Evolutionary conservation across 2,888 invertebrate species (phyloP), one percentile per base, ranked within the genome.

Genomic region (Dolichopus griseipennis): DNA sequence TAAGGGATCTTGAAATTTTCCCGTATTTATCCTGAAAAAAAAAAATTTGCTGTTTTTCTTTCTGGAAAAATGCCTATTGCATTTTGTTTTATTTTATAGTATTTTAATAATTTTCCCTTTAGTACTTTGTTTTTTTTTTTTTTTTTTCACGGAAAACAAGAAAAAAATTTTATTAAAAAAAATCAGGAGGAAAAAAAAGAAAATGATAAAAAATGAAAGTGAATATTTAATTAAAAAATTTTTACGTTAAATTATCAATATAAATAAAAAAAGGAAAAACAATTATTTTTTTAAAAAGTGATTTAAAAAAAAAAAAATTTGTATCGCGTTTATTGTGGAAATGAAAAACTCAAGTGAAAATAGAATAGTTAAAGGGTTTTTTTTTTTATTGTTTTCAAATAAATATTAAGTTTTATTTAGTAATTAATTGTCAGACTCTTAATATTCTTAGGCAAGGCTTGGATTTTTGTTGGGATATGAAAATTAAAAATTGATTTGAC

Each of bases 151-250:
- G 5, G 52, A 15, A 52, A 18, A 52, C 6, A 2, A 52, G 15
- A 52, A 2, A 52, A 52, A 52, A 52, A 18, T 27, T 52, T 52
- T 3, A 52, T 52, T 15, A 52, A 52, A n/a, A 15, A 6, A 52
- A 18, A 52, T 18, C 9, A 52, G 2, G 1, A 18, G 52, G 6
- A 52, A 52, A 52, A 52, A 52, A 7, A 52, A 52, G 8, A 41
- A 41, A 41, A 41, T 6, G 1, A 7, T 6, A 2, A 41, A 15
- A 41, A 41, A 41, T 15, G 12, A 27, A 27, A 12, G 15, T 52
- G 52, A 52, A 52, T 52, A 52, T 52, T 52, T 52, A 52, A 52
- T 52, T 52, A 52, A 52, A 52, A 52, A 52, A 12, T 52, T 52
- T 52, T 52, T 3, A 52, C 15, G 52, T 52, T 52, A 52, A 52